A percentile compares a stretch with the other conserved stretches of the same genome.
Evolutionary conservation across 2,113 vertebrate species (phyloP).

Genomic region (Oncorhynchus masou): DNA sequence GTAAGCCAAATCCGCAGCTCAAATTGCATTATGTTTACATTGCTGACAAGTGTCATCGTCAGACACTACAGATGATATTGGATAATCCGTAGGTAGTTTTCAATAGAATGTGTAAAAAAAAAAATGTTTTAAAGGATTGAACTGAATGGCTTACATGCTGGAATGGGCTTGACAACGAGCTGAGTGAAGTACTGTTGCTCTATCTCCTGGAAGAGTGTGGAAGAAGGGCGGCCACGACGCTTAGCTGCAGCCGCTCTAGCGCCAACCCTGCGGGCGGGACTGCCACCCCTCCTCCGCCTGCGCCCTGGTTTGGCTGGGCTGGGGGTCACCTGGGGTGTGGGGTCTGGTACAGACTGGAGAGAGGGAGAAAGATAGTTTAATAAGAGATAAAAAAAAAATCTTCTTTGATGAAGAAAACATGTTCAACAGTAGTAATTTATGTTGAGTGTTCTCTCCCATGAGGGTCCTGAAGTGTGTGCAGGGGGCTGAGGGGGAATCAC

Average conservation of each 20-base stretch:
- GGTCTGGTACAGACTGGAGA: constrained; percentile 27
- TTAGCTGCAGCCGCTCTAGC: constrained; percentile 75
- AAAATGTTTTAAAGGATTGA: not conserved
- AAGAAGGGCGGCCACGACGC: constrained; percentile 85
- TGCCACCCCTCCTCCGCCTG: constrained; percentile 69
- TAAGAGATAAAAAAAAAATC: not conserved
- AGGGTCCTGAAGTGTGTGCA: too few species aligned
- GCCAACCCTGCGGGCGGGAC: constrained; percentile 56
- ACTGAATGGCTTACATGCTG: constrained; percentile 63
- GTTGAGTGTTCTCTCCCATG: too few species aligned
- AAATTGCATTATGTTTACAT: too few species aligned
- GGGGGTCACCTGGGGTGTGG: constrained; percentile 17
- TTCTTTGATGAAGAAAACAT: too few species aligned
- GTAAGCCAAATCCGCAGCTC: too few species aligned
- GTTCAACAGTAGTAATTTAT: too few species aligned
- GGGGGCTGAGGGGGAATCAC: constrained; percentile 39
- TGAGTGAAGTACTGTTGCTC: constrained; percentile 91
- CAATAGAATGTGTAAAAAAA: too few species aligned
- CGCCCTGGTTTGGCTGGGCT: constrained; percentile 59
- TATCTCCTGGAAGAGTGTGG: constrained; percentile 86
- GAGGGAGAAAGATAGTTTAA: not conserved
- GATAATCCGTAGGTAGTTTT: too few species aligned
- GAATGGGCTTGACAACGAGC: constrained; percentile 85
- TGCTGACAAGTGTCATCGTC: too few species aligned
- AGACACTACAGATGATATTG: too few species aligned